Conservation (phyloP, 2,888 invertebrate species). For the Philhelius pedissequus region DNA sequence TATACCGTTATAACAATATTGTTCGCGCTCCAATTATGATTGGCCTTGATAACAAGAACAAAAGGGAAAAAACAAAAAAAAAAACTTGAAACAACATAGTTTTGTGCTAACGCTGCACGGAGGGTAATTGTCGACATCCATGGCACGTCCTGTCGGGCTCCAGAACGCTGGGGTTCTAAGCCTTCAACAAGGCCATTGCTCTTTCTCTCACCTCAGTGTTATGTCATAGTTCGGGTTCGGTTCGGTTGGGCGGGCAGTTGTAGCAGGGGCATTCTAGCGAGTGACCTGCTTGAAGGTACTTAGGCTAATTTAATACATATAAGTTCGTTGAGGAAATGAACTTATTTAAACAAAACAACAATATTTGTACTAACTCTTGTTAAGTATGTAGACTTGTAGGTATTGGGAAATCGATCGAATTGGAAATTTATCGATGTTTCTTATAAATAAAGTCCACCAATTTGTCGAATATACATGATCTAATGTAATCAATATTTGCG, state of each 20-base stretch:
- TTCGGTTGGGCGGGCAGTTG: too few species aligned
- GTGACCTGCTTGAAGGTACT: background rate
- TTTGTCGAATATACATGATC: too few species aligned
- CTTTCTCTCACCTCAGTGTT: conserved; percentile 2
- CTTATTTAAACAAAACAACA: too few species aligned
- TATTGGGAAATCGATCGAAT: too few species aligned
- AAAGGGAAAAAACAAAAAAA: background rate
- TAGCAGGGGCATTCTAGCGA: background rate
- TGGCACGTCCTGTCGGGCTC: conserved; percentile 35
- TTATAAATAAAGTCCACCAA: too few species aligned
- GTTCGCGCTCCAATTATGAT: conserved; percentile 68
- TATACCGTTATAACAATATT: conserved; percentile 62
- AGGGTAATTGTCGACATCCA: conserved; percentile 53
- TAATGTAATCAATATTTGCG: too few species aligned
- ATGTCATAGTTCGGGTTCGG: background rate
- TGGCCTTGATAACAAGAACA: conserved; percentile 57
- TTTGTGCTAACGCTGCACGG: conserved; percentile 46
- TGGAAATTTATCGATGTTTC: too few species aligned
- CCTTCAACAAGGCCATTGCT: conserved; percentile 22
- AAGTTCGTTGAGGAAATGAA: too few species aligned
- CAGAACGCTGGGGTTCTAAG: background rate
- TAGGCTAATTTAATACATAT: background rate
- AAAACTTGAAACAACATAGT: conserved; percentile 54
- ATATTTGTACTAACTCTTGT: too few species aligned
- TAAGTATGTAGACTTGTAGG: too few species aligned